Conservation (phyloP, 30 jellyfish, hydroid and myxozoan genomes). For the Sanderia malayensis region DNA sequence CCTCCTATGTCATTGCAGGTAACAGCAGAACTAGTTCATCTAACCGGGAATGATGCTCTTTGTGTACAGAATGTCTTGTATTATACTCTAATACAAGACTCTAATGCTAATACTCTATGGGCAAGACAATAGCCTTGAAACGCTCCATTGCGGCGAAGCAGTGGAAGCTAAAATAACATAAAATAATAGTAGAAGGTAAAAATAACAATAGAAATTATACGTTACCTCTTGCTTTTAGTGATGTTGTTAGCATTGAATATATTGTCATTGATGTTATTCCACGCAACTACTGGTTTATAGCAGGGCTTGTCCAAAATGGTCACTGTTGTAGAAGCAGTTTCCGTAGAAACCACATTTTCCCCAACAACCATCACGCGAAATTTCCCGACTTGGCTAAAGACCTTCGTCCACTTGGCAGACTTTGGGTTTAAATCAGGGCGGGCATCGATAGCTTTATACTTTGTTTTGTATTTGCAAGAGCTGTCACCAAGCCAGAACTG, state of each 20-base stretch:
- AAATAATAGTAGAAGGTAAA: too few relatives aligned
- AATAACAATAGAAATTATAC: too few relatives aligned
- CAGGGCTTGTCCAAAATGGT: slow-evolving; percentile 69
- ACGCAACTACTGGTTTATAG: slow-evolving; percentile 35
- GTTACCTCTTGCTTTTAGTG: slow-evolving; percentile 25
- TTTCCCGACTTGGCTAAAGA: slow-evolving; percentile 17
- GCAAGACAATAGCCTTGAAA: too few relatives aligned
- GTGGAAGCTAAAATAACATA: too few relatives aligned
- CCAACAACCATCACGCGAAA: slow-evolving; percentile 47
- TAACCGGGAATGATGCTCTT: too few relatives aligned
- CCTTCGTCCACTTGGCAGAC: slow-evolving; percentile 22
- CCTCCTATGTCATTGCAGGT: too few relatives aligned
- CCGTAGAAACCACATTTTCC: slow-evolving; percentile 41
- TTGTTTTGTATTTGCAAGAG: slow-evolving; percentile 6
- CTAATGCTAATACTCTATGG: too few relatives aligned
- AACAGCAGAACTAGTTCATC: too few relatives aligned
- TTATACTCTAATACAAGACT: too few relatives aligned
- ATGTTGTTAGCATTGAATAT: slow-evolving; percentile 2
- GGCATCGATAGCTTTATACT: slow-evolving; percentile 16
- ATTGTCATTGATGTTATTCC: slow-evolving; percentile 15
- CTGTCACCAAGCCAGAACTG: slow-evolving; percentile 41
- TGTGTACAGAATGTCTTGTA: too few relatives aligned
- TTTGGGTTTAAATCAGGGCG: slow-evolving; percentile 40
- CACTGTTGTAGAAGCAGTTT: slow-evolving; percentile 51
- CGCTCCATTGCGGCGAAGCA: too few relatives aligned